These are phyloP conservation scores for Argynnis bischoffii DNA, from an alignment of 2,888 invertebrate species.

Conservation along the genomic window DNA sequence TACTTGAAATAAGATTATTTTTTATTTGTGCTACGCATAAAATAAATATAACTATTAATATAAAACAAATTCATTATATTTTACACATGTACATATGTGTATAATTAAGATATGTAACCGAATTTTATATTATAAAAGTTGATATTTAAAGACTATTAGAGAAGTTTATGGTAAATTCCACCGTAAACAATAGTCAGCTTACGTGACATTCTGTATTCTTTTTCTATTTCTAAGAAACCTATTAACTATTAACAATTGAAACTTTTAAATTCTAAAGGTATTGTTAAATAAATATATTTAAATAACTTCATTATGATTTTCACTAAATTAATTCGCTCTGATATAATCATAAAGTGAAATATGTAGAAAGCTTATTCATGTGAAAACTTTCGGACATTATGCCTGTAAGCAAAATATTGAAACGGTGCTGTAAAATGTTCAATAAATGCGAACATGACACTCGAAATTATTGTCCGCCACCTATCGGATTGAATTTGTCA, in stretches of 20 bases:
- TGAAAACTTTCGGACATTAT: slow-evolving; percentile 12
- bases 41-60: too few relatives aligned
- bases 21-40: too few relatives aligned
- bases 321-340: slow-evolving; percentile 7
- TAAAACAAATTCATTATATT: too few relatives aligned
- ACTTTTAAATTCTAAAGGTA: neutral
- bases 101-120: too few relatives aligned
- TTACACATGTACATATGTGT: too few relatives aligned
- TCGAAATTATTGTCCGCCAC: neutral
- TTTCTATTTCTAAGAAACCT: too few relatives aligned
- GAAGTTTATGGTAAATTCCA: too few relatives aligned
- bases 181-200: too few relatives aligned
- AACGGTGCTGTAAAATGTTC: slow-evolving; percentile 1
- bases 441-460: slow-evolving; percentile 12
- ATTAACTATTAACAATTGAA: neutral
- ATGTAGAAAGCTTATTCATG: slow-evolving; percentile 12
- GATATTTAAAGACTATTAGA: too few relatives aligned
- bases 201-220: too few relatives aligned
- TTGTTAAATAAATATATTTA: slow-evolving; percentile 1
- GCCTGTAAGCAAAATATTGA: slow-evolving; percentile 20
- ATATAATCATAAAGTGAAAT: slow-evolving; percentile 10
- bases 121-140: too few relatives aligned
- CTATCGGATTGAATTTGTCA: slow-evolving; percentile 1
- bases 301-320: slow-evolving; percentile 2
- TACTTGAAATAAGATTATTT: too few relatives aligned